These are phyloP conservation scores for Corydoras maculifer DNA, from an alignment of 2,113 vertebrate species.

Conservation along the genomic window DNA sequence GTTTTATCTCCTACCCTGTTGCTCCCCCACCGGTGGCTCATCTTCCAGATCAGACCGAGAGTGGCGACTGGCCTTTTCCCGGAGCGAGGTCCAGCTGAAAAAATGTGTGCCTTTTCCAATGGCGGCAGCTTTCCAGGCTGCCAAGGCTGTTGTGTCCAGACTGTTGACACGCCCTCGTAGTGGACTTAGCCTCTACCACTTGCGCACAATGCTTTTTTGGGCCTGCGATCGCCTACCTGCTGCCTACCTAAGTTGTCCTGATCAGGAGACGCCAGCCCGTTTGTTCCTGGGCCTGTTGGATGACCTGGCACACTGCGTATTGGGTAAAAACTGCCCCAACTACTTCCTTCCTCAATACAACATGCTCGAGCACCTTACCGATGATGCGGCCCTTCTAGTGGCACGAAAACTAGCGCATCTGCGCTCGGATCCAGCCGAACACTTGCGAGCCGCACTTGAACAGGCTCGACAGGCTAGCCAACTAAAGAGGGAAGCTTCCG, in stretches of 20 bases:
- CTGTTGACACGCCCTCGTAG: conserved; percentile 67
- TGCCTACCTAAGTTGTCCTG: conserved; percentile 65
- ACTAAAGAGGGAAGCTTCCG: conserved; percentile 63
- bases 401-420: conserved; percentile 69
- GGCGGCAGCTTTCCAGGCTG: conserved; percentile 76
- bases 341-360: conserved; percentile 78
- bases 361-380: conserved; percentile 69
- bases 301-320: conserved; percentile 73
- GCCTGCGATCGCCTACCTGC: conserved; percentile 77
- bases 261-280: conserved; percentile 67
- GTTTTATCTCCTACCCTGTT: conserved; percentile 78
- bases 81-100: conserved; percentile 82
- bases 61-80: conserved; percentile 78
- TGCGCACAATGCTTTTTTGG: conserved; percentile 77
- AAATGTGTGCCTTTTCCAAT: conserved; percentile 74
- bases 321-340: conserved; percentile 73
- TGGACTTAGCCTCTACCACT: conserved; percentile 74
- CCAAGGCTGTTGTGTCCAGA: conserved; percentile 69
- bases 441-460: conserved; percentile 72
- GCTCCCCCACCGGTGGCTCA: conserved; percentile 57
- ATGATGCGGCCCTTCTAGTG: conserved; percentile 61
- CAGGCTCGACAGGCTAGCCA: conserved; percentile 71
- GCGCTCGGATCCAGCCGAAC: conserved; percentile 70
- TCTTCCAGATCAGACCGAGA: conserved; percentile 61
- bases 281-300: conserved; percentile 77